Base-by-base conservation (phyloP, 2,888 invertebrate species). In the Ophion ventricosus region DNA sequence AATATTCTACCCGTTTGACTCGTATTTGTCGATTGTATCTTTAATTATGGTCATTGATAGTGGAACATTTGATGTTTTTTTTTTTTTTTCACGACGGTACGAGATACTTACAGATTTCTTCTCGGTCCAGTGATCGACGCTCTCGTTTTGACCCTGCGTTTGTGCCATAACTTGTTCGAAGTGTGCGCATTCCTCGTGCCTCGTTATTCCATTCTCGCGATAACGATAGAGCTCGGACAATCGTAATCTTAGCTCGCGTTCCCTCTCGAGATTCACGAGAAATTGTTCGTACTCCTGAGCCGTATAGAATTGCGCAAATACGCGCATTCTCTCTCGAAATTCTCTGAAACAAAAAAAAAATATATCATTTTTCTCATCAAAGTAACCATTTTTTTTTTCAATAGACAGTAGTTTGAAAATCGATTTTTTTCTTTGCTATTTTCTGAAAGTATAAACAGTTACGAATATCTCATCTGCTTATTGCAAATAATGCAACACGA, bases 251-350 rank as follows among this genome's bases (percentile, higher is more conserved):
- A 98, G 94, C 91, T 98, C 98, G 87, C 97, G 96, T 94, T 98
- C 98, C 80, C 97, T 95, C 94, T 97, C 97, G 77, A 98, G 93
- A 85, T 96, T 97, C 5, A 95, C 95, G 72, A 97, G 94, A 40
- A 98, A 95, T 84, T 96, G 95, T 83, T 97, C 96, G 89, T 98
- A 97, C 93, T 98, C 98, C 79, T 96, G 95, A 40, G 97, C 96
- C 1, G 98, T 97, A 92, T 97, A 97, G 94, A 98, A 98, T 92
- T 98, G 98, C 2, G 98, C 96, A 91, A 98, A 97, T 86, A 97
- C 96, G 54, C 97, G 95, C 93, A 98, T 95, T 57, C 97, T 96
- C 87, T 98, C 98, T 61, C 96, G 95, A 91, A 98, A 96, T 88
- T 97, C 97, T 89, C 97, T 96, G 92, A 1, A 91, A 87, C 11